Evolutionary conservation across 2,888 invertebrate genomes (phyloP).

Genomic region (Ganaspis brasiliensis): DNA sequence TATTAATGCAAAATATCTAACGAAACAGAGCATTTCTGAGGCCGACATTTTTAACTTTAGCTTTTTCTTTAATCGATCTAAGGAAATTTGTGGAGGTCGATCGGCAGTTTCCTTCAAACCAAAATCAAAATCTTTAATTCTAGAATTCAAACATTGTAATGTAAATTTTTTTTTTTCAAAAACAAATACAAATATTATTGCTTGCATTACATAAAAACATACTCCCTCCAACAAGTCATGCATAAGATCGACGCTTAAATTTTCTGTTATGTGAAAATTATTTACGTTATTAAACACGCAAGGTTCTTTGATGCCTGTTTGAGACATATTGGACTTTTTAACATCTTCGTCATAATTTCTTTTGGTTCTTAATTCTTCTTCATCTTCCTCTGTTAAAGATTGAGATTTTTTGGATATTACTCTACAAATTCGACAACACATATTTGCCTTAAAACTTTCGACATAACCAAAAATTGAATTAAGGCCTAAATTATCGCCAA

Average conservation of each 20-base stretch:
- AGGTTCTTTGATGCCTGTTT: neutral
- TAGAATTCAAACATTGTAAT: neutral
- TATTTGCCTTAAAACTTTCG: conserved; percentile 10
- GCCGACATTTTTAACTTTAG: conserved; percentile 1
- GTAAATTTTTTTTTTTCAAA: neutral
- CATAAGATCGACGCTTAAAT: neutral
- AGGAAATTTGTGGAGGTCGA: neutral
- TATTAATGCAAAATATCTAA: neutral
- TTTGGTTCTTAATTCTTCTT: neutral
- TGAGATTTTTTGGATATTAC: neutral
- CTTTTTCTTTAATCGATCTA: neutral
- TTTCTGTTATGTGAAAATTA: neutral
- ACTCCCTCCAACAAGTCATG: conserved; percentile 18
- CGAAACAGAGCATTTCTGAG: neutral
- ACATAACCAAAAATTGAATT: neutral
- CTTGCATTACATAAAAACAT: conserved; percentile 24
- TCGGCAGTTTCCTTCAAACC: neutral
- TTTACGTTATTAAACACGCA: neutral
- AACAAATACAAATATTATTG: neutral
- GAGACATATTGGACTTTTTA: neutral
- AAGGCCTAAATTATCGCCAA: neutral
- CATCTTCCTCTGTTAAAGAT: neutral
- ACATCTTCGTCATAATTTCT: conserved; percentile 7
- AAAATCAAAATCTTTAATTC: neutral
- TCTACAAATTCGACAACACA: conserved; percentile 9